Evolutionary conservation across 2,113 vertebrate genomes (phyloP), one percentile per base, ranked within the genome.

Genomic region (Festucalex cinctus): DNA sequence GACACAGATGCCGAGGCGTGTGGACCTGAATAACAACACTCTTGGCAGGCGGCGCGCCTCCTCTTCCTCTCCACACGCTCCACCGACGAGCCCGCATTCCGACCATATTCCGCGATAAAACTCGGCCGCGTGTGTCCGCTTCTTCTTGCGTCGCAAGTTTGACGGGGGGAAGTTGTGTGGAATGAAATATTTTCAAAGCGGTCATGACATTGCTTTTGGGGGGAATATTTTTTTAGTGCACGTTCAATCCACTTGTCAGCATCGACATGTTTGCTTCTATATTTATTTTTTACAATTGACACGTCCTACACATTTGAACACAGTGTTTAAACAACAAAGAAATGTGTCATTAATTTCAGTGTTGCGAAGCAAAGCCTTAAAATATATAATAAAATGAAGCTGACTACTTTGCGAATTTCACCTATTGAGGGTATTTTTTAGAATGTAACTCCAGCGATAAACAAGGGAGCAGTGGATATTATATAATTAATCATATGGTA

Each of bases 1-100:
- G 88, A 89, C 89, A 90, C 89, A 90, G 89, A 90, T 90, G 89
- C 89, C 84, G 88, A 84, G 86, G 88, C 84, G 85, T 81, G 88
- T 89, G 86, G 89, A 89, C 89, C 88, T 85, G 89, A 90, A 90
- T 90, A 90, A 88, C 88, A 90, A 90, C 87, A 77, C 78, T 82
- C 83, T 62, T 85, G 88, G 84, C 86, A 85, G 86, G 82, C 86
- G 81, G 79, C 84, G 60, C 83, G 75, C 76, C 77, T 84, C 83
- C 77, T 84, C 80, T 86, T 85, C 75, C 67, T 75, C 84, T 85
- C 84, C 84, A 78, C 84, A 82, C 83, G 83, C 87, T 84, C 78
- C 70, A 74, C 83, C 71, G 80, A 77, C 74, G 63, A 74, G 75
- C 80, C 75, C 83, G 72, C 83, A 83, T 86, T 82, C 80, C 83